Evolutionary conservation across 2,888 invertebrate genomes (phyloP).

Genomic region (Oscheius sp.): DNA sequence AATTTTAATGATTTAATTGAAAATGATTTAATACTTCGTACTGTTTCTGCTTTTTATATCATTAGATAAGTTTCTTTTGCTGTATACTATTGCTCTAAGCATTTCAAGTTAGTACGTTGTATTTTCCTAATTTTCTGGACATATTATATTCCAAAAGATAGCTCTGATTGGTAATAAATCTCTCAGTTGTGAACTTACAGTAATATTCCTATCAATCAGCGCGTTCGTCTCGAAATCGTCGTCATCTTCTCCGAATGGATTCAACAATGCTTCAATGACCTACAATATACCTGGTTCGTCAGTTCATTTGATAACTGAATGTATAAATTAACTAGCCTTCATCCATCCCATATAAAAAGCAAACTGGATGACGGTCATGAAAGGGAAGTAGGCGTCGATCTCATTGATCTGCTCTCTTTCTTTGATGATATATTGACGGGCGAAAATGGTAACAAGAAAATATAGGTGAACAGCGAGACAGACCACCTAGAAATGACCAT

Average conservation of each 20-base stretch:
- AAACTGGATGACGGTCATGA: conserved; percentile 67
- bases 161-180: not conserved
- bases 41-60: too few relatives aligned
- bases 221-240: conserved; percentile 61
- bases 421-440: conserved; percentile 56
- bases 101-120: too few relatives aligned
- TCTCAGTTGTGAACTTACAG: conserved; percentile 34
- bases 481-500: conserved; percentile 32
- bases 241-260: conserved; percentile 61
- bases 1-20: too few relatives aligned
- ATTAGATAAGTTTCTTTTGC: too few relatives aligned
- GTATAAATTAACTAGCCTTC: conserved; percentile 49
- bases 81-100: too few relatives aligned
- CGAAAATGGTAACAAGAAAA: conserved; percentile 62
- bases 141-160: too few relatives aligned
- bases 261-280: conserved; percentile 56
- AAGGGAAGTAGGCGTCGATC: conserved; percentile 61
- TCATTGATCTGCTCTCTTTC: conserved; percentile 43
- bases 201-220: conserved; percentile 58
- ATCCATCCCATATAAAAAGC: conserved; percentile 68
- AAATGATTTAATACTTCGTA: too few relatives aligned
- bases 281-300: not conserved
- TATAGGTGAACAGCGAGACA: conserved; percentile 63
- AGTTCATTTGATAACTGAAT: too few relatives aligned
- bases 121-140: too few relatives aligned